Base-by-base conservation (phyloP, 2,888 invertebrate species). In the Ceriagrion tenellum region DNA sequence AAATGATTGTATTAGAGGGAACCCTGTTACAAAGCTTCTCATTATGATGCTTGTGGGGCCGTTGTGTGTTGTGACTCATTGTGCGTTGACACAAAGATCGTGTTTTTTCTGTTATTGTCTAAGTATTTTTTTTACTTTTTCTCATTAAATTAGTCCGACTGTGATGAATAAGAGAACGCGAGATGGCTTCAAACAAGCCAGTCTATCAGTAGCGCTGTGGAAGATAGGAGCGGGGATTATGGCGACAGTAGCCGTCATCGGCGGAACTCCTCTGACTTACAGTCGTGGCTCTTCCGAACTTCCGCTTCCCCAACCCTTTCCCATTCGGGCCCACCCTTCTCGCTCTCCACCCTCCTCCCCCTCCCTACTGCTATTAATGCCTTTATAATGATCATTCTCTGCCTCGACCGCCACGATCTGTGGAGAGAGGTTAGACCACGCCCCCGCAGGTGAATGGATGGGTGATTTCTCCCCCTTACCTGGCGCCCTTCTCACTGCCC, bases 361-460 rank as follows among this genome's bases (percentile, higher is more conserved):
- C n/a, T 47, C 8, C 47, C 47, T 47, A 4, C 69, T 35, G 35
- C 81, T 30, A 89, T 89, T 89, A 89, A 89, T 89, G 89, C 47
- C 55, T 55, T 89, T 89, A 55, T 89, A 89, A 89, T 89, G 89
- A 89, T n/a, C 89, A 40, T 26, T 47, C 47, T 35, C 81, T 89
- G 47, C 89, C 23, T 35, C 55, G 55, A n/a, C 55, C 89, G 89
- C 89, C 47, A 47, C 81, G 81, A 55, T 47, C 89, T 55, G 47
- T 12, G n/a, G 55, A 89, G 89, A 55, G 35, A 81, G 81, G 81
- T 35, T 20, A 35, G 55, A n/a, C 89, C 89, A 89, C 89, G 89
- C 89, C 89, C n/a, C 89, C 89, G 89, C 40, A 40, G 89, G 20
- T 55, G 55, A 20, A 81, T 81, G 81, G 30, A 35, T 81, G 30